These are phyloP conservation scores for Sebastes fasciatus DNA, from an alignment of 2,113 vertebrate species.

Conservation along the genomic window DNA sequence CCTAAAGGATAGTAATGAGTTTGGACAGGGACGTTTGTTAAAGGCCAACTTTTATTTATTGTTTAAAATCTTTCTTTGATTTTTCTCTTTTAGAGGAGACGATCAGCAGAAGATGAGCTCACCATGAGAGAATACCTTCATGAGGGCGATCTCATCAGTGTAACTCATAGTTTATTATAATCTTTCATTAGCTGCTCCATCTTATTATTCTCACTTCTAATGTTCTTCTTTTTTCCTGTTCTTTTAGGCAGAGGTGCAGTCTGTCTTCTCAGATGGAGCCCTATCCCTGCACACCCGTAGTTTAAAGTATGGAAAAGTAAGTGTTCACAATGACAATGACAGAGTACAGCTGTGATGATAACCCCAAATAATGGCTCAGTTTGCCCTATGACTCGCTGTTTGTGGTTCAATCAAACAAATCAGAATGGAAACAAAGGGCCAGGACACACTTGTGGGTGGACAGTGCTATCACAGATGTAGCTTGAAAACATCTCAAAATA, in stretches of 20 bases:
- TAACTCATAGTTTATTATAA: conserved; percentile 71
- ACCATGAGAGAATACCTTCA: conserved; percentile 96
- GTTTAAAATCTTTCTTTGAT: conserved; percentile 14
- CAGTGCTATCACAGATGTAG: background rate
- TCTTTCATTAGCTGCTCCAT: background rate
- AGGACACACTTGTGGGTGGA: background rate
- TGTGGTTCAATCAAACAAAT: background rate
- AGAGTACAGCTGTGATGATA: background rate
- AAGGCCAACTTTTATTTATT: conserved; percentile 3
- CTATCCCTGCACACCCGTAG: conserved; percentile 95
- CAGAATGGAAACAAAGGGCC: background rate
- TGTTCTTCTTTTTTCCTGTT: conserved; percentile 66
- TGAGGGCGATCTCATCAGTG: conserved; percentile 97
- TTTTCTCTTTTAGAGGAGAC: conserved; percentile 87
- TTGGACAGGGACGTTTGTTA: background rate
- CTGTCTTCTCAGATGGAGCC: conserved; percentile 94
- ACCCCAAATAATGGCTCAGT: background rate
- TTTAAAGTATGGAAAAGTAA: conserved; percentile 97
- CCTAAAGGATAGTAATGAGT: background rate
- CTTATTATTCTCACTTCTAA: background rate
- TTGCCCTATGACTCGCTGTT: background rate
- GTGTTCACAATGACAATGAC: background rate
- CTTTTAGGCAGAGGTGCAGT: conserved; percentile 95
- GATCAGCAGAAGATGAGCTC: conserved; percentile 95
- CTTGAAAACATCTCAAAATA: background rate